Evolutionary conservation across 2,888 invertebrate species (phyloP).

Genomic region (Odontocolon sp.): DNA sequence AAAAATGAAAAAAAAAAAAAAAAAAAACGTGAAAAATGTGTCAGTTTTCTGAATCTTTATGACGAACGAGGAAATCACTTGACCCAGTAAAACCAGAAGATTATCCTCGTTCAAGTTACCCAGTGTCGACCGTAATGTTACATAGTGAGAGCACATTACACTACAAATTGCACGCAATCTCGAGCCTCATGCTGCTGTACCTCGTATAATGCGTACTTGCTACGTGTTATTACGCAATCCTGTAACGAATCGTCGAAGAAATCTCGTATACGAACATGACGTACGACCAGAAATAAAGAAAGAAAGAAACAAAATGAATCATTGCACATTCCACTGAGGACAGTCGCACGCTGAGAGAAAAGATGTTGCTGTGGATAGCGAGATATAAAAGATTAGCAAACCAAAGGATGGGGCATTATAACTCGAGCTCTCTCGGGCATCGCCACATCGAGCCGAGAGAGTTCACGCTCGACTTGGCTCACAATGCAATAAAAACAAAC

Average conservation of each 20-base stretch:
- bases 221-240: conserved; percentile 57
- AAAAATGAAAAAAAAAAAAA: conserved; percentile 4
- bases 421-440: conserved; percentile 20
- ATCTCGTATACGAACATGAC: conserved; percentile 46
- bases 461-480: conserved; percentile 56
- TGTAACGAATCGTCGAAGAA: conserved; percentile 58
- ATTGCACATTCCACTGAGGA: conserved; percentile 45
- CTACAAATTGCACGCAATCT: conserved; percentile 25
- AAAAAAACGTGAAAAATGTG: conserved; percentile 16
- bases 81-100: conserved; percentile 46
- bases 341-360: conserved; percentile 28
- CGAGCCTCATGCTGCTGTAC: conserved; percentile 23
- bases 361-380: neutral
- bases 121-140: conserved; percentile 30
- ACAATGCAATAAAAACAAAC: conserved; percentile 59
- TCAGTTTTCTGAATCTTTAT: too few relatives aligned
- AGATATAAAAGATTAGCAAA: neutral
- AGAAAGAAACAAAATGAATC: conserved; percentile 46
- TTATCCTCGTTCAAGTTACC: neutral
- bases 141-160: conserved; percentile 39
- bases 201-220: conserved; percentile 49
- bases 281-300: conserved; percentile 30
- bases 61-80: too few relatives aligned
- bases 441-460: conserved; percentile 15
- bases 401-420: conserved; percentile 22